Percentiles rank a stretch among this genome's conserved stretches.
These are phyloP conservation scores for Ammodytes dubius DNA, from an alignment of 2,113 vertebrate species.

Conservation along the genomic window DNA sequence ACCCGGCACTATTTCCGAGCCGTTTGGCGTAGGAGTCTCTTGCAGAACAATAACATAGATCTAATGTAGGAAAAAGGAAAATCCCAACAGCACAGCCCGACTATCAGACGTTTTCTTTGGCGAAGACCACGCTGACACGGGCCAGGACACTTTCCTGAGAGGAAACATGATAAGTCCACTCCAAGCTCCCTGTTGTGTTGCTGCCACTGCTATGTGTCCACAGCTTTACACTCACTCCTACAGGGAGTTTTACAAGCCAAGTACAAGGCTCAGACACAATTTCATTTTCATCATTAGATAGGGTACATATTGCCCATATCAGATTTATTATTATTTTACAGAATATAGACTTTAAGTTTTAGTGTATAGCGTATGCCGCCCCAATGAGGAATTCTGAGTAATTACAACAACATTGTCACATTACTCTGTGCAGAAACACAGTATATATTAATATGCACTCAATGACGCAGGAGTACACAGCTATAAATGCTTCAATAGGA, in stretches of 20 bases:
- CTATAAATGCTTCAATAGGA: constrained; percentile 3
- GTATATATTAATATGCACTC: background rate
- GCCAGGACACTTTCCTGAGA: constrained; percentile 71
- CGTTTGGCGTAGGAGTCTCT: constrained; percentile 10
- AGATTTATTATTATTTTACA: too few relatives aligned
- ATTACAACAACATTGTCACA: too few relatives aligned
- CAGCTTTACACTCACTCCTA: constrained; percentile 29
- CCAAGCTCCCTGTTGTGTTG: constrained; percentile 40
- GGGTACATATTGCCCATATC: too few relatives aligned
- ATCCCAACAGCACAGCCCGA: constrained; percentile 48
- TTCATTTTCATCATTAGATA: background rate
- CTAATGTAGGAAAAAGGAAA: constrained; percentile 69
- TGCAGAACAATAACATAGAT: constrained; percentile 24
- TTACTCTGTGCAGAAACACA: background rate
- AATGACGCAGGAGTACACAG: background rate
- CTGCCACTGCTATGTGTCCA: constrained; percentile 27
- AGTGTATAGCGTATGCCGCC: too few relatives aligned
- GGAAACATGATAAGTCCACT: constrained; percentile 71
- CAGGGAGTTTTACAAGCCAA: constrained; percentile 31
- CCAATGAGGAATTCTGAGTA: too few relatives aligned
- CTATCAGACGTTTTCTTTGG: constrained; percentile 57
- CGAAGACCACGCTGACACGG: constrained; percentile 58
- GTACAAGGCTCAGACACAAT: background rate
- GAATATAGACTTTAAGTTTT: too few relatives aligned
- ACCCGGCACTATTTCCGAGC: constrained; percentile 12